Base-by-base conservation (phyloP, 1,140 invertebrate species). In the Atopsyche davidsoni region DNA sequence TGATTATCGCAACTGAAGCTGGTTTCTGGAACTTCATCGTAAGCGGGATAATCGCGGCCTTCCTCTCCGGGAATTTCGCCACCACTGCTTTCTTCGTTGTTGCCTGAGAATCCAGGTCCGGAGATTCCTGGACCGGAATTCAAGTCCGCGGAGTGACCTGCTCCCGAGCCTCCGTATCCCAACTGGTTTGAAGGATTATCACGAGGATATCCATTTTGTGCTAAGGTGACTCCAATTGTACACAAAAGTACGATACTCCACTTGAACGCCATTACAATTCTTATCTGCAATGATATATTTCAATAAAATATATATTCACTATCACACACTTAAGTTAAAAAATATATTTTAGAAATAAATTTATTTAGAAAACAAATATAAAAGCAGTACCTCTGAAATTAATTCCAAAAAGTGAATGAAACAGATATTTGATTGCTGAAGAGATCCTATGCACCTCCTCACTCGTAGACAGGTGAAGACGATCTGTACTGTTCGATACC, bases 31-130 rank as follows among this genome's bases (percentile, higher is more conserved):
- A 81, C 69, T 55, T 75, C 72, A 16, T 73, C 64, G 46, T 72
- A 78, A 35, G 79, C 77, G 9, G 80, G 80, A 60, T 82, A 82
- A 59, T 82, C 79, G 11, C 56, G 62, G 24, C 75, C 79, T 48
- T 79, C 31, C 39, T 51, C 51, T 24, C 56, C 56, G 7, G 47
- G 56, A 24, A 58, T 58, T 14, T 48, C 51, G 25, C 42, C 56
- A 9, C 40, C 51, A 7, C 28, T 38, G 19, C 21, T 24, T 11
- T 46, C 48, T 21, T 51, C 48, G 11, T 18, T 19, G 7, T 38
- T 40, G 3, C 43, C 43, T 2, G 23, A 4, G 9, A 53, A 31
- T 2, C 16, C 40, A 14, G 40, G 32, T 10, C 22, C 38, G 31
- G n/a, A 17, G 41, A 49, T 14, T 21, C 41, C 22, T 40, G 36